Evolutionary conservation across 2,888 invertebrate genomes (phyloP).

Genomic region (Oxytorus armatus): DNA sequence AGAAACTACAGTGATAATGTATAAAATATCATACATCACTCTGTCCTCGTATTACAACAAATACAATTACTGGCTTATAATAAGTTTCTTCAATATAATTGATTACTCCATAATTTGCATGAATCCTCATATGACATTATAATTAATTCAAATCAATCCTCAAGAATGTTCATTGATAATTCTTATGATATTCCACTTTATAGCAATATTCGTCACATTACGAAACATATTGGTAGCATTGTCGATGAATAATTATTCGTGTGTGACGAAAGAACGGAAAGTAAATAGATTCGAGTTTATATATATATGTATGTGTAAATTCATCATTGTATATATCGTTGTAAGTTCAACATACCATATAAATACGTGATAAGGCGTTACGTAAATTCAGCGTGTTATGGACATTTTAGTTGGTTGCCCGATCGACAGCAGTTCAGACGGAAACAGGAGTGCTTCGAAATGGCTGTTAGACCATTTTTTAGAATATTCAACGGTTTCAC

Average conservation of each 20-base stretch:
- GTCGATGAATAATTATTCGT: conserved; percentile 52
- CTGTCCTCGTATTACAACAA: too few relatives aligned
- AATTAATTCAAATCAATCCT: too few relatives aligned
- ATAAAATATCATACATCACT: too few relatives aligned
- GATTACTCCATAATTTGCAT: too few relatives aligned
- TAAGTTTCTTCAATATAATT: too few relatives aligned
- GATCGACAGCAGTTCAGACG: conserved; percentile 22
- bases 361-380: conserved; percentile 64
- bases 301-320: conserved; percentile 14
- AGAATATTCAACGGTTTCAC: conserved; percentile 38
- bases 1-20: too few relatives aligned
- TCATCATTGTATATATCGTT: conserved; percentile 38
- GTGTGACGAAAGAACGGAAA: conserved; percentile 24
- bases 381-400: conserved; percentile 61
- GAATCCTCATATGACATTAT: too few relatives aligned
- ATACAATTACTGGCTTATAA: too few relatives aligned
- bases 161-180: too few relatives aligned
- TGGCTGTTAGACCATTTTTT: conserved; percentile 54
- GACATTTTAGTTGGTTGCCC: conserved; percentile 43
- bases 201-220: too few relatives aligned
- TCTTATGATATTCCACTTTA: too few relatives aligned
- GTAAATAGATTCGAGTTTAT: conserved; percentile 28
- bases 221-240: conserved; percentile 15
- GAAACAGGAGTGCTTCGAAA: conserved; percentile 27
- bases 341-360: conserved; percentile 40